These are phyloP conservation scores for Bombus haemorrhoidalis DNA, from an alignment of 1,140 invertebrate species.

Conservation along the genomic window DNA sequence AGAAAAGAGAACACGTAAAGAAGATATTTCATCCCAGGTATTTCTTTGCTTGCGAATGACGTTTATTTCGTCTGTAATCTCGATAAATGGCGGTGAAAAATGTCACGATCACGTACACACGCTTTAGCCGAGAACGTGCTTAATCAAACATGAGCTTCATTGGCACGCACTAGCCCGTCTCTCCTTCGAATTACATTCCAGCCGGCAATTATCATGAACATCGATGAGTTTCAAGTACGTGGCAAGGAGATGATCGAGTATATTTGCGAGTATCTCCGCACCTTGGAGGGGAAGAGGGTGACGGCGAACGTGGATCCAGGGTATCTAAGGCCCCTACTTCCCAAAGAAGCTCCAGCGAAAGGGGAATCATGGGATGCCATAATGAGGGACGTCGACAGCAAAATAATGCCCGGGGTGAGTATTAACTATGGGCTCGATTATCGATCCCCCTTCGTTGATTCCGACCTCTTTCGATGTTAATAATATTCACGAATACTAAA, in stretches of 20 bases:
- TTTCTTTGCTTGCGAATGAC: conserved; percentile 14
- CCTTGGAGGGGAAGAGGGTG: conserved; percentile 88
- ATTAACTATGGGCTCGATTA: conserved; percentile 41
- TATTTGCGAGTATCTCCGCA: conserved; percentile 94
- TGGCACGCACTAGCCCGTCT: conserved; percentile 5
- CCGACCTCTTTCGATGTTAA: conserved; percentile 60
- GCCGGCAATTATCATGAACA: conserved; percentile 86
- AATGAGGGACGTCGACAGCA: conserved; percentile 93
- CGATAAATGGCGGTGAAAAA: conserved; percentile 46
- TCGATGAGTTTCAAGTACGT: conserved; percentile 90
- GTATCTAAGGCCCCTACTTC: conserved; percentile 90
- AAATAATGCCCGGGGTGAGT: conserved; percentile 96
- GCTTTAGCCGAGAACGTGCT: conserved; percentile 37
- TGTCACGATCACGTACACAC: conserved; percentile 45
- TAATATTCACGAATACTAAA: conserved; percentile 58
- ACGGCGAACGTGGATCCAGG: conserved; percentile 93
- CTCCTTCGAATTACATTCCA: conserved; percentile 48
- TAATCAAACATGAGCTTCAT: conserved; percentile 28
- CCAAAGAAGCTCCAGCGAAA: conserved; percentile 89
- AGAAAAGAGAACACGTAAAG: background rate
- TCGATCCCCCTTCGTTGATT: conserved; percentile 57
- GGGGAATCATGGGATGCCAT: conserved; percentile 93
- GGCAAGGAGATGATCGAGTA: conserved; percentile 97
- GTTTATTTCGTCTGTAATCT: background rate
- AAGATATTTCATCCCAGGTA: background rate